These are phyloP conservation scores for Plecturocebus donacophilus DNA, from an alignment of 2,113 vertebrate genomes.

Conservation along the genomic window DNA sequence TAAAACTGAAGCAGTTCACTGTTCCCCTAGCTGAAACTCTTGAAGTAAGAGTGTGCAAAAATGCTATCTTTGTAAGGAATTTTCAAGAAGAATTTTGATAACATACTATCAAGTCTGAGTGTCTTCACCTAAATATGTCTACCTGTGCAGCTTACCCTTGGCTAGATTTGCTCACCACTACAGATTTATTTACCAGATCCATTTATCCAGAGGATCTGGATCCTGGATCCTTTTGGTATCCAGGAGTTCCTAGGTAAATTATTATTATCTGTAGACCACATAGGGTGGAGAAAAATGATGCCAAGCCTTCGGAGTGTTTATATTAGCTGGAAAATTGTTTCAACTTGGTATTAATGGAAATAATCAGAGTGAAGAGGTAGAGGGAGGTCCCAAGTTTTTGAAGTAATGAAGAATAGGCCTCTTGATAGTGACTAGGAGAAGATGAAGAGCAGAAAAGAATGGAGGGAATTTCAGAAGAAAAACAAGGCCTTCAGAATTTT, in stretches of 20 bases:
- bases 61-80: conserved; percentile 39
- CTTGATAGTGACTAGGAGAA: background rate
- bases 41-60: conserved; percentile 8
- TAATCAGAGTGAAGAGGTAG: background rate
- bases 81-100: conserved; percentile 35
- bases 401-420: background rate
- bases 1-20: background rate
- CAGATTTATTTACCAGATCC: background rate
- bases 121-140: background rate
- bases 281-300: background rate
- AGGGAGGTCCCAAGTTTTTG: background rate
- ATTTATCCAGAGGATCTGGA: too few relatives aligned
- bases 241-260: background rate
- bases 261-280: background rate
- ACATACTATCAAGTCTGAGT: background rate
- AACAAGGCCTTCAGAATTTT: background rate
- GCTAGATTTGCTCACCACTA: background rate
- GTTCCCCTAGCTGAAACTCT: background rate
- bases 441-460: background rate
- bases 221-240: background rate
- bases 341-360: background rate
- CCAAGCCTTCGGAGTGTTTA: background rate
- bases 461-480: background rate
- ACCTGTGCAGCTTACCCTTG: background rate
- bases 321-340: background rate